phyloP scores from a whole-genome alignment of 2,797 vertebrate genomes.

The Schizopygopsis malacanthus region DNA sequence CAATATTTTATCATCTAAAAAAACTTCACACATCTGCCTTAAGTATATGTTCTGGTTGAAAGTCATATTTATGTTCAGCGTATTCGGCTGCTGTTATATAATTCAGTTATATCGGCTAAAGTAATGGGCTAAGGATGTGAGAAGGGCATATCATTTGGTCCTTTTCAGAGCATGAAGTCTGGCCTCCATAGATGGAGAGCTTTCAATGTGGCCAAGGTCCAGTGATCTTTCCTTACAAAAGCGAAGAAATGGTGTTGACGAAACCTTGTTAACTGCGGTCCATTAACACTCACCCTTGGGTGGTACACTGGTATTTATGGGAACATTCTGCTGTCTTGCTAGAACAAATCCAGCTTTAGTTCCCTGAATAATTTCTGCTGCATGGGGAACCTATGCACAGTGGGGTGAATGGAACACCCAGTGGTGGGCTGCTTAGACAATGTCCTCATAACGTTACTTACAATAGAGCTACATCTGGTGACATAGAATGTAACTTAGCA shows the following conservation, averaged over 20 bases:
- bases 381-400: conserved; percentile 32
- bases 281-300: conserved; percentile 65
- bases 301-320: conserved; percentile 68
- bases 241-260: conserved; percentile 59
- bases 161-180: conserved; percentile 52
- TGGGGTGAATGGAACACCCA: conserved; percentile 23
- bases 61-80: conserved; percentile 34
- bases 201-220: conserved; percentile 50
- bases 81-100: conserved; percentile 45
- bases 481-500: not conserved
- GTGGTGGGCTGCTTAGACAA: not conserved
- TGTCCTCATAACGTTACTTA: conserved; percentile 3
- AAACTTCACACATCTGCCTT: not conserved
- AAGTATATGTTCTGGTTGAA: not conserved
- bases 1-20: not conserved
- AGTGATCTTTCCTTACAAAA: conserved; percentile 54
- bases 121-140: conserved; percentile 38
- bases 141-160: conserved; percentile 36
- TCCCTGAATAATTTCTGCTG: conserved; percentile 30
- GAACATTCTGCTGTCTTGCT: conserved; percentile 62
- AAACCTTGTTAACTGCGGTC: conserved; percentile 61
- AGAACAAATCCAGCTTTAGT: conserved; percentile 33
- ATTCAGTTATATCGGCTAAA: conserved; percentile 39
- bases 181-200: conserved; percentile 40
- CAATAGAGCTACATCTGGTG: not conserved